Base-by-base conservation (phyloP, 2,888 invertebrate genomes). In the Leptinotarsa tumamoca region DNA sequence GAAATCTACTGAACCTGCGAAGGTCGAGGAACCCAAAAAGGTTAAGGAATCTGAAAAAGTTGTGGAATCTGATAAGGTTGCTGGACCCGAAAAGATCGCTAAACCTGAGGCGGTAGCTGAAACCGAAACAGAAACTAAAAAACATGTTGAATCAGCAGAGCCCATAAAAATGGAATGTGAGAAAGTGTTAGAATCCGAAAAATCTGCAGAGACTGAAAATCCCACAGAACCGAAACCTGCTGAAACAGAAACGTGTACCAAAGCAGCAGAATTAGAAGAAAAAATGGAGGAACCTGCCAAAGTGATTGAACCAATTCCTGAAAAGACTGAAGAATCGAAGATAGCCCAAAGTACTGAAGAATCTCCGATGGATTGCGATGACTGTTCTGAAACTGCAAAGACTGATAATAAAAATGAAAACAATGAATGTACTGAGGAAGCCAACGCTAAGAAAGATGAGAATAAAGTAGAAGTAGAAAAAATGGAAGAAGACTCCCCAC, bases 221-320 rank as follows among this genome's bases (percentile, higher is more conserved):
- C 7, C 58, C 21, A 10, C 58, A 33, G 33, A 63, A 15, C 1
- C 63, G 2, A 15, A 63, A 63, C n/a, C 52, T n/a, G 52, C n/a
- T n/a, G n/a, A 52, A n/a, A 15, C n/a, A 15, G 52, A 52, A 52
- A 52, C 52, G 7, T 15, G 52, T 52, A 52, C 15, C 52, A 63
- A 63, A 63, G 17, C 27, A 17, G 63, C 27, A 13, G 63, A 58
- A 18, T 23, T 14, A 13, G 23, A 63, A 33, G 33, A 56, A 69
- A 69, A 69, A 75, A 68, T 76, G 61, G 72, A 74, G 50, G 67
- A 74, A 69, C 7, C 77, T 49, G 82, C 83, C 50, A 85, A 87
- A 78, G 83, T 50, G 21, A 68, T 69, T 61, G 73, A 58, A 72
- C 74, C 71, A 56, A 74, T 72, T 71, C 58, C 73, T 52, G 76